Evolutionary conservation across 2,113 vertebrate species (phyloP).

Genomic region (Aramus guarauna): DNA sequence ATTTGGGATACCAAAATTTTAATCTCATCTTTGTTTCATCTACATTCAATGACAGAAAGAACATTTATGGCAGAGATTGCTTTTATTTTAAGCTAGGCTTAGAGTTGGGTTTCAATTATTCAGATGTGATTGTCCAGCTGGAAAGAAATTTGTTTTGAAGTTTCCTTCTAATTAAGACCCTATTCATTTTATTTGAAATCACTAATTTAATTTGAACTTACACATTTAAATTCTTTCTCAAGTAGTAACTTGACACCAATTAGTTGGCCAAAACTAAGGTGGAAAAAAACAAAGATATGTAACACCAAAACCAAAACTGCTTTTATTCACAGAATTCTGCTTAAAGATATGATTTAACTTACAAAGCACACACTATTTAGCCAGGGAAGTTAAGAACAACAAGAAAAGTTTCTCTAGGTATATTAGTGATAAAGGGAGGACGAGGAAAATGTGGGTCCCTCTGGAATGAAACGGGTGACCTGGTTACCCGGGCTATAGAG

Average conservation of each 20-base stretch:
- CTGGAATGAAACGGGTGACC: no score
- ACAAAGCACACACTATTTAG: background rate
- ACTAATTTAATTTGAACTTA: background rate
- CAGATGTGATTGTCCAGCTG: background rate
- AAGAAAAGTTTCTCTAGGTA: no score
- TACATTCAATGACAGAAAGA: background rate
- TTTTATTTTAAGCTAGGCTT: background rate
- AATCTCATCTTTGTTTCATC: background rate
- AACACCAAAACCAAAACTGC: background rate
- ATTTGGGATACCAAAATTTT: background rate
- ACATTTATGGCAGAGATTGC: background rate
- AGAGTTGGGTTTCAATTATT: background rate
- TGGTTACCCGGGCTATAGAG: no score
- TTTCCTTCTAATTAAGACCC: background rate
- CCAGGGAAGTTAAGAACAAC: no score
- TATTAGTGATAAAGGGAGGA: no score
- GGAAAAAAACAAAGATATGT: background rate
- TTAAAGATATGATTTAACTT: background rate
- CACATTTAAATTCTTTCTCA: background rate
- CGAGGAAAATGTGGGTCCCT: no score
- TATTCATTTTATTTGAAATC: background rate
- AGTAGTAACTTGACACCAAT: background rate
- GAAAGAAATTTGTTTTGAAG: constrained; percentile 19
- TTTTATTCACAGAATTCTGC: background rate
- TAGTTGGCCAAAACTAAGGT: background rate